Evolutionary conservation across 2,113 vertebrate genomes (phyloP).

Genomic region (Vanacampus margaritifer): DNA sequence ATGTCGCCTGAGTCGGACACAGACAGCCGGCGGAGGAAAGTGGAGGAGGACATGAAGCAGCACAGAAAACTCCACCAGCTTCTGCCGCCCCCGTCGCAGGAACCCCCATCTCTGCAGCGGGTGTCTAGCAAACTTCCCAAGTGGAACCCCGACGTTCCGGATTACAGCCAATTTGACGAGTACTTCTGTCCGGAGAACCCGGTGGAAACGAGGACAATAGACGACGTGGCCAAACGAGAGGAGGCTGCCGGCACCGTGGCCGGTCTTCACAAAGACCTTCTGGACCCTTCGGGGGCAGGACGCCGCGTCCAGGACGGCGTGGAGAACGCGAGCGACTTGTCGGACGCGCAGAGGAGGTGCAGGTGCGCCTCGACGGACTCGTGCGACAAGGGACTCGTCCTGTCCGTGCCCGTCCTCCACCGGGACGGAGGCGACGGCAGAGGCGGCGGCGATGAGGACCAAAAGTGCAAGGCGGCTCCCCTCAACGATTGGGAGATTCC

Average conservation of each 20-base stretch:
- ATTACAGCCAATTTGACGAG: constrained; percentile 78
- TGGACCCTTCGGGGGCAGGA: constrained; percentile 25
- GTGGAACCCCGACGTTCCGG: constrained; percentile 79
- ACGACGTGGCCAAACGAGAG: constrained; percentile 69
- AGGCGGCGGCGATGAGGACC: constrained; percentile 68
- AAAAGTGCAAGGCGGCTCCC: constrained; percentile 72
- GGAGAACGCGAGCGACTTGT: constrained; percentile 19
- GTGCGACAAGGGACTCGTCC: constrained; percentile 74
- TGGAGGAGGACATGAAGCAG: constrained; percentile 80
- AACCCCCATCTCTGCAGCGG: constrained; percentile 62
- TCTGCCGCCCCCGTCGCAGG: constrained; percentile 44
- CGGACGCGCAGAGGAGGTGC: constrained; percentile 41
- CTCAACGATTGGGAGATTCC: constrained; percentile 95
- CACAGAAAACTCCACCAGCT: constrained; percentile 69
- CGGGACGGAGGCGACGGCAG: constrained; percentile 78
- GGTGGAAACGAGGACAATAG: constrained; percentile 83
- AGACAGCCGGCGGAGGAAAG: constrained; percentile 80
- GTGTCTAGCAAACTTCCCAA: constrained; percentile 70
- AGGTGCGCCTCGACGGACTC: constrained; percentile 53
- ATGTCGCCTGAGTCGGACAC: constrained; percentile 97
- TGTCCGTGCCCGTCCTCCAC: constrained; percentile 76
- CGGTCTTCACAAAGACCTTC: constrained; percentile 32
- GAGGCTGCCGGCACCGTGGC: constrained; percentile 8
- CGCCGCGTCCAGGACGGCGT: constrained; percentile 7
- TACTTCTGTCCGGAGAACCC: constrained; percentile 83